Conservation (phyloP, 2,797 vertebrate species). For the Tamandua tetradactyla region DNA sequence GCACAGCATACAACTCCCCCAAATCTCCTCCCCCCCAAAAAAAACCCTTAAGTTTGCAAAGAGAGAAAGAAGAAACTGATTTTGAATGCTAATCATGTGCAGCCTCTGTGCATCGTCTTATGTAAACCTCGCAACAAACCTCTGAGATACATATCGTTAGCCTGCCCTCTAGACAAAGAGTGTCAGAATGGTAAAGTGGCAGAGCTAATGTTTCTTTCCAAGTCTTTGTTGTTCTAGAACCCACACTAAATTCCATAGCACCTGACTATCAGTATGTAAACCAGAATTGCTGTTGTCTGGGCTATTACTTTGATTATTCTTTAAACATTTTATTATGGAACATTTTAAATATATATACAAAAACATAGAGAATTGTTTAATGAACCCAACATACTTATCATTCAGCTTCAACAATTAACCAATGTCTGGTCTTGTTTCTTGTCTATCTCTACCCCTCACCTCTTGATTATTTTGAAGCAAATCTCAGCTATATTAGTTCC, state of each 20-base stretch:
- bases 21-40: too few species aligned
- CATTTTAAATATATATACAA: not conserved
- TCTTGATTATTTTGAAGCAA: not conserved
- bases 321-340: not conserved
- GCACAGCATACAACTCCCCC: too few species aligned
- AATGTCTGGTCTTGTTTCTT: not conserved
- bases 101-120: not conserved
- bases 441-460: not conserved
- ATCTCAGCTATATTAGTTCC: not conserved
- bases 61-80: not conserved
- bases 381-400: not conserved
- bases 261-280: not conserved
- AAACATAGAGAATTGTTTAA: not conserved
- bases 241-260: not conserved
- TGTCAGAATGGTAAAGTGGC: not conserved
- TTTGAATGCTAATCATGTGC: not conserved
- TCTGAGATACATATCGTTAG: not conserved
- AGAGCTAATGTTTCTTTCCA: not conserved
- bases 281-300: not conserved
- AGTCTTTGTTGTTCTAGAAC: not conserved
- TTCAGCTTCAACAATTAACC: not conserved
- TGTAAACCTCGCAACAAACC: not conserved
- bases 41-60: not conserved
- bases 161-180: not conserved
- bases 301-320: not conserved